Conservation (phyloP, 2,113 vertebrate species). For the Xiphophorus hellerii region DNA sequence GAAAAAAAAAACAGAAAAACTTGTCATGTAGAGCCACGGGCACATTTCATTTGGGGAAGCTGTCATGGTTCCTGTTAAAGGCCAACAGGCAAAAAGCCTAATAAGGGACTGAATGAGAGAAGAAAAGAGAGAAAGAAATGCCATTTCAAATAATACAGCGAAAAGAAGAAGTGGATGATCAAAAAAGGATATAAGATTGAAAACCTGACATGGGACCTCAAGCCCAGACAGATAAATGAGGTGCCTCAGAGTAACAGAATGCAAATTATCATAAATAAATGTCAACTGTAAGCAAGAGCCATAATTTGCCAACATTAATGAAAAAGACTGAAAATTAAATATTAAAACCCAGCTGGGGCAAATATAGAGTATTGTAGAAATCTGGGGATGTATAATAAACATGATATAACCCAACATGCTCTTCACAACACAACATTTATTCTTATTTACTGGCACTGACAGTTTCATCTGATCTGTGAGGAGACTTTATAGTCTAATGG, state of each 20-base stretch:
- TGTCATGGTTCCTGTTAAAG: constrained; percentile 62
- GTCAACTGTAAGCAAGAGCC: not conserved
- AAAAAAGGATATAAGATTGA: constrained; percentile 4
- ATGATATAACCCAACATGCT: not conserved
- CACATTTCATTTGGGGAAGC: constrained; percentile 54
- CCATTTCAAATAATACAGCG: constrained; percentile 34
- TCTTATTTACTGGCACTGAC: constrained; percentile 33
- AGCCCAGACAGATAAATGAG: not conserved
- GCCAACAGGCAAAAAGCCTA: constrained; percentile 39
- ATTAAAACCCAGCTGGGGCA: not conserved
- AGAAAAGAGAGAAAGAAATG: constrained; percentile 38
- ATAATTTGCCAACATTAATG: not conserved
- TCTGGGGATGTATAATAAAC: not conserved
- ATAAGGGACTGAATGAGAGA: constrained; percentile 23
- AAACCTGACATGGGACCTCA: not conserved
- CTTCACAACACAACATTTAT: constrained; percentile 20
- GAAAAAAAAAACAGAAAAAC: constrained; percentile 21
- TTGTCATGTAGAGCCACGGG: constrained; percentile 9
- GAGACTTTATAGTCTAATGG: constrained; percentile 3
- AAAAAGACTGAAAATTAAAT: not conserved
- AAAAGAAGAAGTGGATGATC: not conserved
- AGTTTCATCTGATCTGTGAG: constrained; percentile 29
- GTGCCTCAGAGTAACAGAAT: not conserved
- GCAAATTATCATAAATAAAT: not conserved
- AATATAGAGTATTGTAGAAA: not conserved